A percentile compares a stretch with the other conserved stretches of the same genome.
Evolutionary conservation across 2,113 vertebrate genomes (phyloP).

Genomic region (Ondatra zibethicus): DNA sequence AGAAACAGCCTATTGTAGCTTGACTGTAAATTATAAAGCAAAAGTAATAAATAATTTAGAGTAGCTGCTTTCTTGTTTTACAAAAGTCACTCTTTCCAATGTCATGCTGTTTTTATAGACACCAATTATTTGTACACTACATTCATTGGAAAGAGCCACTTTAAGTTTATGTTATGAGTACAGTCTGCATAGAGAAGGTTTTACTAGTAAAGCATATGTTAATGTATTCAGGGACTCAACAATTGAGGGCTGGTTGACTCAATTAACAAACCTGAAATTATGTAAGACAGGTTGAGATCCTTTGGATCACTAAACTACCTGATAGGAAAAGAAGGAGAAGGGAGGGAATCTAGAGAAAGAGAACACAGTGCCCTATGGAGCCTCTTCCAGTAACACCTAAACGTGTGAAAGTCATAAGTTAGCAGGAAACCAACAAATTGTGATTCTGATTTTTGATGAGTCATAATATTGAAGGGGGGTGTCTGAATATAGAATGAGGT

Average conservation of each 20-base stretch:
- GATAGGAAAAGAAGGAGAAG: neutral
- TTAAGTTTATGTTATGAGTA: neutral
- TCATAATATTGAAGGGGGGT: slow-evolving; percentile 69
- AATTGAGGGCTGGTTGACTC: slow-evolving; percentile 12
- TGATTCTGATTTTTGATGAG: slow-evolving; percentile 80
- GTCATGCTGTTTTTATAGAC: neutral
- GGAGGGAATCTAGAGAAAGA: neutral
- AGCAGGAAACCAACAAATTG: slow-evolving; percentile 60
- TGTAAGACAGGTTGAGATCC: neutral
- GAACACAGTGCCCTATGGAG: neutral
- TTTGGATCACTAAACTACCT: slow-evolving; percentile 36
- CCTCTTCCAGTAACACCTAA: slow-evolving; percentile 11
- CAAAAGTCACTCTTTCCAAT: slow-evolving; percentile 24
- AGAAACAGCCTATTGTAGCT: neutral
- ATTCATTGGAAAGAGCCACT: neutral
- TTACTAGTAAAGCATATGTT: slow-evolving; percentile 15
- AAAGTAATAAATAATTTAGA: slow-evolving; percentile 43
- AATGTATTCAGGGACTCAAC: neutral
- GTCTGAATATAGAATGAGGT: slow-evolving; percentile 72
- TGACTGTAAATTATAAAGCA: slow-evolving; percentile 25
- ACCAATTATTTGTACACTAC: neutral
- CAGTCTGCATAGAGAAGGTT: neutral
- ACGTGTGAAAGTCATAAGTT: slow-evolving; percentile 58
- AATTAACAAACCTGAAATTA: slow-evolving; percentile 57
- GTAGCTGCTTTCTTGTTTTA: slow-evolving; percentile 7